phyloP scores from a whole-genome alignment of 2,113 vertebrate genomes.

The Alligator mississippiensis region DNA sequence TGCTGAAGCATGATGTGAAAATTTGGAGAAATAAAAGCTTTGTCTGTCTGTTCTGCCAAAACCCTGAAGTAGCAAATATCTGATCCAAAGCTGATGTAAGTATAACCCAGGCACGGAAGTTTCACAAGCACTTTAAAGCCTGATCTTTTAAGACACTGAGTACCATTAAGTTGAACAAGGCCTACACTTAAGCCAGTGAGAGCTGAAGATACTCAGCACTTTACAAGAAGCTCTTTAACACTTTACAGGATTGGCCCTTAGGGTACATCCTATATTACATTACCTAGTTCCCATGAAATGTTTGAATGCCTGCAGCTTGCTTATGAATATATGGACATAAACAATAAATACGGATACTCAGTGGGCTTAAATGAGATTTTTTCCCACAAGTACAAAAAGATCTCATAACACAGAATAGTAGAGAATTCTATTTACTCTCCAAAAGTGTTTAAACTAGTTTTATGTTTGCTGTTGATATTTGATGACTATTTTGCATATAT shows the following conservation, averaged over 20 bases:
- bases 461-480: neutral
- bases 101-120: neutral
- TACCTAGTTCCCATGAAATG: neutral
- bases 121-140: rapidly evolving
- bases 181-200: neutral
- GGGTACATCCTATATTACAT: neutral
- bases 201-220: rapidly evolving
- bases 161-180: neutral
- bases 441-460: neutral
- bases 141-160: neutral
- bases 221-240: neutral
- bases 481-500: neutral
- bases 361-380: neutral
- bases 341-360: neutral
- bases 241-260: neutral
- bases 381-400: conserved; percentile 1
- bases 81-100: neutral
- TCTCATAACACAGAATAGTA: neutral
- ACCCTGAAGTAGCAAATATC: neutral
- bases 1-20: neutral
- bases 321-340: neutral
- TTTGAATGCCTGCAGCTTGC: neutral
- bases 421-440: neutral
- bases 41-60: neutral
- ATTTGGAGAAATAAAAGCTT: conserved; percentile 12